Evolutionary conservation across 2,888 invertebrate species (phyloP).

Genomic region (Lacanobia wlatinum): DNA sequence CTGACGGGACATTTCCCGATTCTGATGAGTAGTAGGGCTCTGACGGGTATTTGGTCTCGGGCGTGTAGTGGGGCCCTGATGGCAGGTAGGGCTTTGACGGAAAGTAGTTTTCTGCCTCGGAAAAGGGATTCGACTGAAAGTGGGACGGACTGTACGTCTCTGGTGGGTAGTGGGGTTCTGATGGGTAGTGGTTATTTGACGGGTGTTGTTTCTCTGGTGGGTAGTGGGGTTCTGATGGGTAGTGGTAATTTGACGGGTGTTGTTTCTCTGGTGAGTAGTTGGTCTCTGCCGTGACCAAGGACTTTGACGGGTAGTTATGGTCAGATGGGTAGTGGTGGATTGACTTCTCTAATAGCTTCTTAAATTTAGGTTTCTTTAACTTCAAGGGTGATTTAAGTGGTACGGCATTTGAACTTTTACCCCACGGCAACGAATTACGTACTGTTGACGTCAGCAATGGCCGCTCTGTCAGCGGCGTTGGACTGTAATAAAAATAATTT

Average conservation of each 20-base stretch:
- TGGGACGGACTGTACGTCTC: not conserved
- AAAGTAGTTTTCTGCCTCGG: not conserved
- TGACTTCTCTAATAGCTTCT: not conserved
- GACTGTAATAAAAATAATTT: conserved; percentile 3
- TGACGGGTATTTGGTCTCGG: not conserved
- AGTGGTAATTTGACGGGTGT: not conserved
- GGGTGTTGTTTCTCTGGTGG: not conserved
- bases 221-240: not conserved
- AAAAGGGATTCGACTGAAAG: not conserved
- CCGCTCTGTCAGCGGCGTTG: conserved; percentile 17
- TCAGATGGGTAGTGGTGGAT: not conserved
- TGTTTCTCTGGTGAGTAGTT: not conserved
- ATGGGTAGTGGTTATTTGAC: not conserved
- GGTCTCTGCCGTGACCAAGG: not conserved
- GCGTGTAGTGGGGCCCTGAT: not conserved
- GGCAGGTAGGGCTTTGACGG: not conserved
- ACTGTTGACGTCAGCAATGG: conserved; percentile 1
- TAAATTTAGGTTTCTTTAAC: not conserved
- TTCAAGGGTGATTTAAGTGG: not conserved
- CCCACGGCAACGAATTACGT: conserved; percentile 8
- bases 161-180: not conserved
- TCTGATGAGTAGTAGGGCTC: not conserved
- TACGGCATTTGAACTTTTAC: not conserved
- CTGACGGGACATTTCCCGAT: not conserved
- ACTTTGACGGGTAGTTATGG: not conserved